A percentile compares a stretch with the other conserved stretches of the same genome.
Conservation (phyloP, 2,113 vertebrate species). For the Nothocercus julius region DNA sequence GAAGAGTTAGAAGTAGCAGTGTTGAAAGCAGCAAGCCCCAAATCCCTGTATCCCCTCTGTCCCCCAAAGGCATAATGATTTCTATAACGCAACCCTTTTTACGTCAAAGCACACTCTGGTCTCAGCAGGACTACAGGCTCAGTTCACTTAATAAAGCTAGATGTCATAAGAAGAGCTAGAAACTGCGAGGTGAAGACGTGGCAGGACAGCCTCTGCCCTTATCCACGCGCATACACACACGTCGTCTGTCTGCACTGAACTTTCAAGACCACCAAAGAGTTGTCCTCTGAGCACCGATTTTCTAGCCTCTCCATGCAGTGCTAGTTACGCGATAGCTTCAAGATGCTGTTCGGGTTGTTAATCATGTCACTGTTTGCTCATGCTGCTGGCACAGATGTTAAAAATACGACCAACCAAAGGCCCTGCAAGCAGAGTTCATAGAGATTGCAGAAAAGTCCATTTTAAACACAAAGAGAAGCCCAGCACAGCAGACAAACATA, state of each 20-base stretch:
- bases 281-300: background rate
- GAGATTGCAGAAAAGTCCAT: background rate
- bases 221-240: background rate
- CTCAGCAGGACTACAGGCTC: background rate
- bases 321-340: background rate
- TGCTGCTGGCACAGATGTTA: background rate
- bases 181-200: background rate
- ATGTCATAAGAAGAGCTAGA: background rate
- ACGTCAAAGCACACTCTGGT: background rate
- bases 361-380: background rate
- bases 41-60: background rate
- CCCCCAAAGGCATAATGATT: background rate
- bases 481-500: background rate
- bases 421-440: background rate
- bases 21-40: background rate
- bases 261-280: background rate
- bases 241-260: background rate
- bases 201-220: accelerated
- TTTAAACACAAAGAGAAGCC: background rate
- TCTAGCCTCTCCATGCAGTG: background rate
- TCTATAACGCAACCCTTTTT: background rate
- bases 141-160: background rate
- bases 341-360: background rate
- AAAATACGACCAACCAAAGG: background rate
- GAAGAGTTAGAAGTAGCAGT: background rate